A percentile compares a stretch with the other conserved stretches of the same genome.
These are phyloP conservation scores for Gryllus bimaculatus DNA, from an alignment of 1,140 invertebrate genomes.

Conservation along the genomic window DNA sequence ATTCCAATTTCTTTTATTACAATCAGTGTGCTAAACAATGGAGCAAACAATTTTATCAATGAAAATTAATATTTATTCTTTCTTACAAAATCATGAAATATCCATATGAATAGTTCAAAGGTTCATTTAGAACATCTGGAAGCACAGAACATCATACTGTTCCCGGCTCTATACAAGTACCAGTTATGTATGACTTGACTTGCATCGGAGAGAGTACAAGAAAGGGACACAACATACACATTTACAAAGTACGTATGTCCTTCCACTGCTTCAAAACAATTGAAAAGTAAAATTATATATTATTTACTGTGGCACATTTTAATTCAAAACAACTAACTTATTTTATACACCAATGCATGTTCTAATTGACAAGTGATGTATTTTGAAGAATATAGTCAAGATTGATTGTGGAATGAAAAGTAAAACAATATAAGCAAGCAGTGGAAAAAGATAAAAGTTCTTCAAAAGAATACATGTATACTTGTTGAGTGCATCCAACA, in stretches of 20 bases:
- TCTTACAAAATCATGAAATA: not conserved
- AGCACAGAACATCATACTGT: constrained; percentile 1
- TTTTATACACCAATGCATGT: too few species aligned
- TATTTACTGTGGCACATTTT: too few species aligned
- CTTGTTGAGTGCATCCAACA: not conserved
- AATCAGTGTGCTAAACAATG: not conserved
- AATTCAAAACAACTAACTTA: too few species aligned
- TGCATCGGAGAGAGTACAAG: not conserved
- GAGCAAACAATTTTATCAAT: not conserved
- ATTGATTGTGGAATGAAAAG: not conserved
- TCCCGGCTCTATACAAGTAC: not conserved
- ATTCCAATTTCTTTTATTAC: not conserved
- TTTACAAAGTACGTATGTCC: not conserved
- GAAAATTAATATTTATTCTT: not conserved
- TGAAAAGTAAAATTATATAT: not conserved
- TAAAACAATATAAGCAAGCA: not conserved
- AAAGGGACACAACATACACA: not conserved
- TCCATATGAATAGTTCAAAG: not conserved
- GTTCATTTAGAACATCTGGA: not conserved
- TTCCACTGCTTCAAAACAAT: not conserved
- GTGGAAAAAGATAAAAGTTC: not conserved
- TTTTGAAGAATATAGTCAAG: not conserved
- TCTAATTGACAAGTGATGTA: too few species aligned
- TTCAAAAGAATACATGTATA: not conserved
- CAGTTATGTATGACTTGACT: not conserved